Conservation (phyloP, 2,113 vertebrate species). For the Daphoenositta chrysoptera region DNA sequence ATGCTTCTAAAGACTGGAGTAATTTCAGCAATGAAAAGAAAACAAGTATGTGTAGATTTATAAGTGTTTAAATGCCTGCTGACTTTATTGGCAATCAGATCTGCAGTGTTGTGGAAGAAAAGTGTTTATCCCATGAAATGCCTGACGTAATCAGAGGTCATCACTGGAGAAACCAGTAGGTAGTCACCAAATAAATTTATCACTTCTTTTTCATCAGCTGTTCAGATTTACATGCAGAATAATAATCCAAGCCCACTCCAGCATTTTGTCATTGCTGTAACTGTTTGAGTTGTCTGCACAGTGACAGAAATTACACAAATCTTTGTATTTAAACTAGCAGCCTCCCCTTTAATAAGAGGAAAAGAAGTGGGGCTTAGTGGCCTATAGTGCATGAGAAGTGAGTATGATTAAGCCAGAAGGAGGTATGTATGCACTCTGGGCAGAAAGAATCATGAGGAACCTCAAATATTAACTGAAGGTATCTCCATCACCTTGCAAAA, state of each 20-base stretch:
- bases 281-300: background rate
- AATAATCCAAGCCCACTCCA: background rate
- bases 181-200: background rate
- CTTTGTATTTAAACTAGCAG: background rate
- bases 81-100: background rate
- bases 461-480: background rate
- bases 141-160: background rate
- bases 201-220: background rate
- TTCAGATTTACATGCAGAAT: background rate
- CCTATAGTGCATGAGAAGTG: fast-evolving
- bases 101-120: background rate
- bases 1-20: background rate
- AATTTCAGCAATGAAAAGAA: background rate
- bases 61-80: background rate
- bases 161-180: background rate
- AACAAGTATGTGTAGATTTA: background rate
- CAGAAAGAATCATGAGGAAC: background rate
- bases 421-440: background rate
- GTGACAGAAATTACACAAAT: background rate
- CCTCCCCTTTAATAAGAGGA: background rate
- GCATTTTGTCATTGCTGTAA: background rate
- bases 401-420: background rate
- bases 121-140: background rate
- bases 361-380: background rate
- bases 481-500: background rate